Conservation (phyloP, 2,888 invertebrate species). For the Microchrysa polita region DNA sequence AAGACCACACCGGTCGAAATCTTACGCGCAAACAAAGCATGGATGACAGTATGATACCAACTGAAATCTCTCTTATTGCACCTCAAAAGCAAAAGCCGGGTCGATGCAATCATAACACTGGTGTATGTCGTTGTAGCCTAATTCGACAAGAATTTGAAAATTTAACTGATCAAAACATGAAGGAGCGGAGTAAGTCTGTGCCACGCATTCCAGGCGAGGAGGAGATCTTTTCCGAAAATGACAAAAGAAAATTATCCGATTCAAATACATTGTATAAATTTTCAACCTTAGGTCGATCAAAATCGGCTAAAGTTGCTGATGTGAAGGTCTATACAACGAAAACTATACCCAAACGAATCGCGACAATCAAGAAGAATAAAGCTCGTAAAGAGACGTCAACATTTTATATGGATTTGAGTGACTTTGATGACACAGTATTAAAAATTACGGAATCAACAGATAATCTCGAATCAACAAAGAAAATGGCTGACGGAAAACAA, state of each 20-base stretch:
- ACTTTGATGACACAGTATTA: constrained; percentile 66
- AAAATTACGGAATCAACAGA: constrained; percentile 75
- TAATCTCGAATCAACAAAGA: constrained; percentile 59
- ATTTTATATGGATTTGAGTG: constrained; percentile 76
- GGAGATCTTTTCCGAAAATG: constrained; percentile 42
- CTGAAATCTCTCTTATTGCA: constrained; percentile 1
- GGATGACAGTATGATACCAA: constrained; percentile 58
- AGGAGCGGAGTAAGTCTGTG: constrained; percentile 63
- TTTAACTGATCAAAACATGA: constrained; percentile 55
- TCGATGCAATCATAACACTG: constrained; percentile 36
- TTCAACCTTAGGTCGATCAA: constrained; percentile 51
- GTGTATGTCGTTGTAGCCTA: constrained; percentile 30
- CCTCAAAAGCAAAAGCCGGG: constrained; percentile 20
- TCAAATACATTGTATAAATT: constrained; percentile 53
- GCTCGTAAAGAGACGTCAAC: constrained; percentile 71
- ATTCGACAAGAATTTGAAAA: constrained; percentile 37
- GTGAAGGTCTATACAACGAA: constrained; percentile 74
- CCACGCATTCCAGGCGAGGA: constrained; percentile 58
- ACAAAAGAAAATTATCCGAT: constrained; percentile 55
- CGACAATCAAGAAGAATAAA: constrained; percentile 75
- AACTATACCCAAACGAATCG: constrained; percentile 76
- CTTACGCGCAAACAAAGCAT: constrained; percentile 57
- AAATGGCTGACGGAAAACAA: constrained; percentile 51
- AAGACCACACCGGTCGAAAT: constrained; percentile 9
- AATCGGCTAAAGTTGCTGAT: constrained; percentile 64